Percentiles rank a stretch among this genome's conserved stretches.
These are phyloP conservation scores for Orbicella faveolata DNA, from an alignment of 64 coral and sea anemone genomes.

Conservation along the genomic window DNA sequence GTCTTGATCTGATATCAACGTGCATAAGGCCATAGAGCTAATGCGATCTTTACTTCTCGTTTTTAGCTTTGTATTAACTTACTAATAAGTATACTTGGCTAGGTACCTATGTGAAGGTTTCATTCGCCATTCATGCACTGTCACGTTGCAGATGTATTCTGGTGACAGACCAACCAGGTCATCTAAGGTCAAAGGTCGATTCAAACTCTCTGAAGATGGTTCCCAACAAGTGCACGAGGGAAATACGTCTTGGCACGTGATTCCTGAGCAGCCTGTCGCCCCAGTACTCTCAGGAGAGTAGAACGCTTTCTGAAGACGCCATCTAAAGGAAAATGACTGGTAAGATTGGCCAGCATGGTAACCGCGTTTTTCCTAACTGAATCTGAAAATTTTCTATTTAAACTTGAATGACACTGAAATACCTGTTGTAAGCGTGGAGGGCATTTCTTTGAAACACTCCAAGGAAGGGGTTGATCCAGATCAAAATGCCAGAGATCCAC, in stretches of 20 bases:
- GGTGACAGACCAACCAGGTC: conserved; percentile 70
- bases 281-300: conserved; percentile 72
- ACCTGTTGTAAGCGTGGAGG: conserved; percentile 61
- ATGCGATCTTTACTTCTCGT: no score
- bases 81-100: not conserved
- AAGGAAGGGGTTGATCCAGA: conserved; percentile 54
- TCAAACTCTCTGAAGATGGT: conserved; percentile 11
- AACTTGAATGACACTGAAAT: not conserved
- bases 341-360: no score
- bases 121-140: conserved; percentile 58
- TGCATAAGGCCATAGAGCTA: no score
- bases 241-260: conserved; percentile 53
- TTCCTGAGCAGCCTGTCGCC: conserved; percentile 37
- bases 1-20: no score
- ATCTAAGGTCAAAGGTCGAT: conserved; percentile 57
- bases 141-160: conserved; percentile 77
- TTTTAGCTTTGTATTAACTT: not conserved
- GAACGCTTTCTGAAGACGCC: conserved; percentile 71
- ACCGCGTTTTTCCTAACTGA: no score
- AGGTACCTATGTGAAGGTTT: conserved; percentile 12
- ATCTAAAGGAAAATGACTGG: conserved; percentile 10
- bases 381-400: no score
- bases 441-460: conserved; percentile 47
- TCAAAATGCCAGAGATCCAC: conserved; percentile 54
- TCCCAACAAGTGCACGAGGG: conserved; percentile 37